Evolutionary conservation across 2,113 vertebrate genomes (phyloP).

Genomic region (Platysternon megacephalum): DNA sequence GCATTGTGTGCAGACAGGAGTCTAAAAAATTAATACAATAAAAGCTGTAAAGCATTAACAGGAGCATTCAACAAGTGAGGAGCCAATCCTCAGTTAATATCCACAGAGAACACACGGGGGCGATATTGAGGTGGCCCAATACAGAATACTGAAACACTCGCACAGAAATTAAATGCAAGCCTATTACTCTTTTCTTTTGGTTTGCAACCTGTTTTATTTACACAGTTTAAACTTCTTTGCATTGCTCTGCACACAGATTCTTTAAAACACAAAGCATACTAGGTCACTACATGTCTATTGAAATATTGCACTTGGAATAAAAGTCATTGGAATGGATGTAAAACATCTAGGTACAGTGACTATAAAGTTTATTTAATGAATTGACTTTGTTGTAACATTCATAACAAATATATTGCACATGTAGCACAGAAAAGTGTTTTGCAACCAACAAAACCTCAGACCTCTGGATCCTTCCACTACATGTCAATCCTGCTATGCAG

Average conservation of each 20-base stretch:
- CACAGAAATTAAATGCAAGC: constrained; percentile 93
- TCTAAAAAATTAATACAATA: constrained; percentile 98
- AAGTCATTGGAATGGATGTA: constrained; percentile 83
- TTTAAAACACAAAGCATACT: constrained; percentile 85
- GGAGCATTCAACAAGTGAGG: constrained; percentile 93
- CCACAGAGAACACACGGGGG: constrained; percentile 88
- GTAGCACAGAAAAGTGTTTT: constrained; percentile 76
- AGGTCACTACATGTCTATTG: constrained; percentile 85
- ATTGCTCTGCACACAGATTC: constrained; percentile 83
- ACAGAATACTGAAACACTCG: constrained; percentile 80
- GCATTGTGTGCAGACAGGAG: constrained; percentile 99
- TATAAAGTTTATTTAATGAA: constrained; percentile 75
- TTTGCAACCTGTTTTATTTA: constrained; percentile 86
- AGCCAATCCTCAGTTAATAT: constrained; percentile 86
- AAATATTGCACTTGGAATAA: constrained; percentile 85
- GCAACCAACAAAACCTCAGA: constrained; percentile 36
- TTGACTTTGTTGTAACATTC: constrained; percentile 79
- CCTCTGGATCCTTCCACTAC: constrained; percentile 18
- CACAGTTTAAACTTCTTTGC: constrained; percentile 81
- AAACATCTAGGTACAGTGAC: constrained; percentile 81
- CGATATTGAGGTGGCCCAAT: constrained; percentile 68
- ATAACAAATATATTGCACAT: constrained; percentile 87
- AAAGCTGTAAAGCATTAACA: constrained; percentile 94
- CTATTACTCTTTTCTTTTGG: constrained; percentile 82
- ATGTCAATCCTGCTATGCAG: constrained; percentile 57